Percentiles rank a stretch among this genome's conserved stretches.
phyloP scores from a whole-genome alignment of 2,113 vertebrate genomes.

The Archilochus colubris region DNA sequence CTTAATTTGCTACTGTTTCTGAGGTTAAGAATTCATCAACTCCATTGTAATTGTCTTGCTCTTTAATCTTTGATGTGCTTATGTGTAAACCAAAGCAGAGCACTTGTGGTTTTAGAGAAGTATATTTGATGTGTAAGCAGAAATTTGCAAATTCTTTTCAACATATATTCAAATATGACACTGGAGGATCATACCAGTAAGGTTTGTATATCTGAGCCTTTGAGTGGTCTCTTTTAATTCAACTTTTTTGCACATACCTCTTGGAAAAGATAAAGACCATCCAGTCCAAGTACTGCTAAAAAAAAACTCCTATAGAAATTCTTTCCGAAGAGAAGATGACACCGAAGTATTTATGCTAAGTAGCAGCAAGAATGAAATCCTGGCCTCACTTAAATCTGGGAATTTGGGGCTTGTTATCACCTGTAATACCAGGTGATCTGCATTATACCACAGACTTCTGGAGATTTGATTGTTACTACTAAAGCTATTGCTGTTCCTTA shows the following conservation, averaged over 20 bases:
- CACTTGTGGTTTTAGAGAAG: not conserved
- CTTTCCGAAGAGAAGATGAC: not conserved
- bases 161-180: not conserved
- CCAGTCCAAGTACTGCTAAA: not conserved
- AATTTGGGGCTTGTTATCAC: not conserved
- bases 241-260: not conserved
- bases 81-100: constrained; percentile 5
- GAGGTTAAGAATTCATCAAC: constrained; percentile 25
- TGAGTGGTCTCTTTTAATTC: not conserved
- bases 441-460: not conserved
- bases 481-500: not conserved
- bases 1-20: constrained; percentile 5
- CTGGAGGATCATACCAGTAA: not conserved
- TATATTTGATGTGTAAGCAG: not conserved
- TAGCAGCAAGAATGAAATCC: not conserved
- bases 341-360: not conserved
- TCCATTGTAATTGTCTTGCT: not conserved
- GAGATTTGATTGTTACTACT: not conserved
- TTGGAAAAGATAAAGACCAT: not conserved
- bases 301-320: not conserved
- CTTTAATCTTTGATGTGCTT: constrained; percentile 34
- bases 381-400: not conserved
- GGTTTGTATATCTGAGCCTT: not conserved
- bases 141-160: not conserved
- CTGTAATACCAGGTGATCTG: not conserved